phyloP scores from a whole-genome alignment of 2,888 invertebrate species.

The Tenthredo scrophulariae region DNA sequence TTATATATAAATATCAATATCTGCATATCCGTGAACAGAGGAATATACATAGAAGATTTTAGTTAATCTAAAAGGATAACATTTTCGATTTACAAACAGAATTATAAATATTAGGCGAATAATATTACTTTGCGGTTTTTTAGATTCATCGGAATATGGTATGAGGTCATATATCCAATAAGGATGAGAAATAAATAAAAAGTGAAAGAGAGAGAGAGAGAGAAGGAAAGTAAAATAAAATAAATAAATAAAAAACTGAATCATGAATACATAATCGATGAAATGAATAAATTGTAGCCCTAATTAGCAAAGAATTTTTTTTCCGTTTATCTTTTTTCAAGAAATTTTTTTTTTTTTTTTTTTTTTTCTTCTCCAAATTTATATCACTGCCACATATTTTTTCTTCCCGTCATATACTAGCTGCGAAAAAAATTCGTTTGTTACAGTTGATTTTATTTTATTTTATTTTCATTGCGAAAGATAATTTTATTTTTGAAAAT shows the following conservation, averaged over 20 bases:
- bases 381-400: neutral
- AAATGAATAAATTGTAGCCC: no score
- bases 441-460: constrained; percentile 9
- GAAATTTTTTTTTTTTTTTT: neutral
- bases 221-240: neutral
- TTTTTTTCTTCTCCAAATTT: neutral
- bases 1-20: no score
- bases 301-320: no score
- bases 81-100: neutral
- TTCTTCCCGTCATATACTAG: neutral
- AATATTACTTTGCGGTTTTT: neutral
- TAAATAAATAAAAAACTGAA: neutral
- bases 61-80: neutral
- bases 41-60: neutral
- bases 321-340: no score
- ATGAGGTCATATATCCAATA: neutral
- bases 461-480: neutral
- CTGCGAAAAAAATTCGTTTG: neutral
- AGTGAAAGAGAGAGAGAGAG: no score
- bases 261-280: no score
- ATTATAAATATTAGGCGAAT: neutral
- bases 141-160: no score
- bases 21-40: neutral
- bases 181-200: neutral
- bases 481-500: neutral